Evolutionary conservation across 2,888 invertebrate genomes (phyloP), one percentile per base, ranked within the genome.

Genomic region (Vandiemenella viatica): DNA sequence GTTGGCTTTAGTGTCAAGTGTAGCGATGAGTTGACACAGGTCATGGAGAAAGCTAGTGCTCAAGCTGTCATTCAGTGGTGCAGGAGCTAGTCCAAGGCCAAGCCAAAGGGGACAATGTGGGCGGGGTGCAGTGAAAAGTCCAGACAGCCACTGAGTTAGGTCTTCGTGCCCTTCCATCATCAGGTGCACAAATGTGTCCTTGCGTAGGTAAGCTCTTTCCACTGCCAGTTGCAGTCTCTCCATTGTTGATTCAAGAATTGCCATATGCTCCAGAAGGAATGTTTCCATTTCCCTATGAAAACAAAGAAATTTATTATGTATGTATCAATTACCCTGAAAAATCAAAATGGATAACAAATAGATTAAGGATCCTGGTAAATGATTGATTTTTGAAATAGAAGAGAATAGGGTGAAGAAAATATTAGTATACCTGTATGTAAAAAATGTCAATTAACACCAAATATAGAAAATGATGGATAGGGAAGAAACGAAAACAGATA

Each of bases 1-100:
- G 7, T 87, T 89, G 56, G 79, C 77, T 66, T 91, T 91, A 21
- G 84, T 85, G 62, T 92, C 91, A 26, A 80, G 75, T 42, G 74
- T 70, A 37, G 81, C 71, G 13, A 87, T 65, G 19, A 85, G 69
- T 42, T 77, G 73, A 59, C 83, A 83, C 54, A 87, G 46, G 41
- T 58, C 57, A 17, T 53, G 50, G 37, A 58, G 46, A 37, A 58
- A 57, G 26, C 47, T 46, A 8, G 49, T 26, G 10, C 50, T 37
- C 7, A 53, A 43, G 17, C 32, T 19, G 8, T 49, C 46, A 20
- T 42, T 49, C 16, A 42, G 32, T 17, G 38, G 42, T 15, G 40
- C 19, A 17, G 32, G 20, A 17, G 17, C 7, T 3, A 48, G 45
- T 10, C 50, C 65, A 59, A 83, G 70, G 55, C 70, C 73, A 56